A percentile compares a stretch with the other conserved stretches of the same genome.
These are phyloP conservation scores for Neotragus pygmaeus DNA, from an alignment of 2,113 vertebrate species.

Conservation along the genomic window DNA sequence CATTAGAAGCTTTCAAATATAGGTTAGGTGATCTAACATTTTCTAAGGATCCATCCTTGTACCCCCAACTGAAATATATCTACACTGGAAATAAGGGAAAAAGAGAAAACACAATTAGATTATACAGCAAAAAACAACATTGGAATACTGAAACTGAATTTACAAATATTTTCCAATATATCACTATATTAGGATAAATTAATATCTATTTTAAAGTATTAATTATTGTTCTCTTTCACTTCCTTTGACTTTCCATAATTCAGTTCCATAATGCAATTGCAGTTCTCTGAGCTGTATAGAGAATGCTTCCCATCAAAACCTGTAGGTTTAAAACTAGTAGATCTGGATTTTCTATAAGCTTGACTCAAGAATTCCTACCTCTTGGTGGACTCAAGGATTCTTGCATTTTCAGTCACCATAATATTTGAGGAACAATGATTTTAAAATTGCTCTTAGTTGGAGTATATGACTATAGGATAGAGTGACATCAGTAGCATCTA, in stretches of 20 bases:
- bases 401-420: background rate
- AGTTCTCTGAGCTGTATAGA: background rate
- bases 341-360: background rate
- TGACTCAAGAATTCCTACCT: background rate
- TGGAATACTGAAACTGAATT: background rate
- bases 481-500: background rate
- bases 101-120: background rate
- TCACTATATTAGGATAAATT: background rate
- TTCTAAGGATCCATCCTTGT: background rate
- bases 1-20: background rate
- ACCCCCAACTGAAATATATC: background rate
- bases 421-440: background rate
- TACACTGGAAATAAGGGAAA: background rate
- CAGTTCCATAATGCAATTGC: background rate
- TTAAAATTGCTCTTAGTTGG: background rate
- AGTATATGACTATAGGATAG: background rate
- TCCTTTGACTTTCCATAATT: background rate
- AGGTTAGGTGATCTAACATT: background rate
- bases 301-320: background rate
- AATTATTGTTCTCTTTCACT: background rate
- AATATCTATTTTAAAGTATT: background rate
- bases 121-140: background rate
- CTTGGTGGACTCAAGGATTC: background rate
- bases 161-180: background rate
- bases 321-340: background rate